Percentiles rank a stretch among this genome's conserved stretches.
phyloP scores from a whole-genome alignment of 2,888 invertebrate genomes.

The Acanthococcus lagerstroemiae region DNA sequence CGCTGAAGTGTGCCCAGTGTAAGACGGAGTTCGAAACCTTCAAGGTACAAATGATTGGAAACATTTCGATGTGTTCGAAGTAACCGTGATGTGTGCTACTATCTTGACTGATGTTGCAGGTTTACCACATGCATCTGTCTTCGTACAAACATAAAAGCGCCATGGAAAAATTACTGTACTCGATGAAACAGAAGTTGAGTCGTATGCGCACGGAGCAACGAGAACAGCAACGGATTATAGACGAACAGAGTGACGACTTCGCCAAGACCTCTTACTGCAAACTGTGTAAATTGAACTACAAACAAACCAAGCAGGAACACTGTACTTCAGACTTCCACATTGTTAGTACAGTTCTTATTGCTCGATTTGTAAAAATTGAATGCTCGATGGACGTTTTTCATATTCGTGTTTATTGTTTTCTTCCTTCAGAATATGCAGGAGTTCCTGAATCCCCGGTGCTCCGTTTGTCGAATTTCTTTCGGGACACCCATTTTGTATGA shows the following conservation, averaged over 20 bases:
- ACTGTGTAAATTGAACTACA: constrained; percentile 64
- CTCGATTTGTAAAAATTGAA: background rate
- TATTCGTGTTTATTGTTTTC: constrained; percentile 3
- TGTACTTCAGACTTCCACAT: constrained; percentile 63
- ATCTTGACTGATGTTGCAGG: constrained; percentile 13
- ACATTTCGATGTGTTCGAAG: background rate
- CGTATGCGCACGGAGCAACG: constrained; percentile 67
- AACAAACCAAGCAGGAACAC: constrained; percentile 65
- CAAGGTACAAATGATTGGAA: background rate
- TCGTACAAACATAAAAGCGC: constrained; percentile 31
- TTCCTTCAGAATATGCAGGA: constrained; percentile 63
- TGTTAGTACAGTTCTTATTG: constrained; percentile 34
- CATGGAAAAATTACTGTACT: constrained; percentile 24
- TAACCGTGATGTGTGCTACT: background rate
- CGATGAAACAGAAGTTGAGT: constrained; percentile 27
- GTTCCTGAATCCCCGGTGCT: constrained; percentile 72
- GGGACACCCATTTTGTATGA: constrained; percentile 78
- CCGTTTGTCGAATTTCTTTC: constrained; percentile 64
- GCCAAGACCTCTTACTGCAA: constrained; percentile 59
- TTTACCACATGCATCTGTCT: constrained; percentile 29
- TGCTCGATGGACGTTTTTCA: background rate
- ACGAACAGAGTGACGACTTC: constrained; percentile 51
- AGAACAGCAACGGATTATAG: constrained; percentile 66
- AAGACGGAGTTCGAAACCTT: constrained; percentile 5
- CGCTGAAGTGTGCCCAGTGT: constrained; percentile 14